Evolutionary conservation across 2,113 vertebrate species (phyloP).

Genomic region (Platichthys flesus): DNA sequence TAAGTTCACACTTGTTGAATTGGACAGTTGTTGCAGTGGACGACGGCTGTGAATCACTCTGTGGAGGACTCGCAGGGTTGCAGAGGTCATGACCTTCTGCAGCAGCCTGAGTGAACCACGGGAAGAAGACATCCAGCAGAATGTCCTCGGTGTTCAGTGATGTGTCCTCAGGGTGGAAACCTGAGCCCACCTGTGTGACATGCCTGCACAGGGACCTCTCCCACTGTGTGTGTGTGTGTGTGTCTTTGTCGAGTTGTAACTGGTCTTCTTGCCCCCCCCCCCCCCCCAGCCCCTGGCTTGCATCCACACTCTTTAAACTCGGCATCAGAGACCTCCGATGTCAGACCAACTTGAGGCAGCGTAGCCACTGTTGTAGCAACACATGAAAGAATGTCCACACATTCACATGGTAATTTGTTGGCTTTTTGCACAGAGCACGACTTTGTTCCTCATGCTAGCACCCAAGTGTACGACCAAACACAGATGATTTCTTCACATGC

Average conservation of each 20-base stretch:
- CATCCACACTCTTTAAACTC: conserved; percentile 31
- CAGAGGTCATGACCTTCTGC: background rate
- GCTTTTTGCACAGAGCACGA: conserved; percentile 62
- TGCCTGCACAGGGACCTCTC: conserved; percentile 40
- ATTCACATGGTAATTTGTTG: conserved; percentile 71
- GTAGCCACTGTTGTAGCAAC: conserved; percentile 13
- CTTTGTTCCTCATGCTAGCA: conserved; percentile 66
- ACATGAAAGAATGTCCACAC: conserved; percentile 59
- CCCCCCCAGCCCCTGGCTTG: too few relatives aligned
- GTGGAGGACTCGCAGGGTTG: background rate
- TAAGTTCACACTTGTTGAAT: background rate
- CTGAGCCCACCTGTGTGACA: conserved; percentile 59
- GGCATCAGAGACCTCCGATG: conserved; percentile 28
- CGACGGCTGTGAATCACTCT: too few relatives aligned
- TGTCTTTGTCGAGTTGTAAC: conserved; percentile 27
- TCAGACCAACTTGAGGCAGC: conserved; percentile 34
- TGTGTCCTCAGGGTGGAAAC: conserved; percentile 54
- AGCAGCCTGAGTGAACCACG: conserved; percentile 1
- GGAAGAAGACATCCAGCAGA: conserved; percentile 21
- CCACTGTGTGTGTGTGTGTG: background rate
- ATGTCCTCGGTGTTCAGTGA: conserved; percentile 17
- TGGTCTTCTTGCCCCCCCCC: conserved; percentile 16
- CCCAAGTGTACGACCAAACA: conserved; percentile 46
- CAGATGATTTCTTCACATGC: conserved; percentile 66
- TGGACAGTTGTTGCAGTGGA: too few relatives aligned